Conservation (phyloP, 23 tunicate species). For the Trididemnum clinides region DNA sequence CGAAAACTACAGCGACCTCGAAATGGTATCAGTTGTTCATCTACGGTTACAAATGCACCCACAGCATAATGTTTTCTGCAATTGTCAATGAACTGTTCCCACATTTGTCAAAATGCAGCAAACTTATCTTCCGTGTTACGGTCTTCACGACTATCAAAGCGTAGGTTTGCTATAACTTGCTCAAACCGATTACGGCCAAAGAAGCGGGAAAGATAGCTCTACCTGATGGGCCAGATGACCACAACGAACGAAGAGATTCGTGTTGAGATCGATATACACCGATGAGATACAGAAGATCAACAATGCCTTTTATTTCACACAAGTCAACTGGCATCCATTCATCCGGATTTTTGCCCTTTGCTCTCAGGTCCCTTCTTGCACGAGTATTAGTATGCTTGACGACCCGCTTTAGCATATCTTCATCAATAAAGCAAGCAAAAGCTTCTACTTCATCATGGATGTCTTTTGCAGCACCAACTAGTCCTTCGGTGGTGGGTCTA, state of each 20-base stretch:
- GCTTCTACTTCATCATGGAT: slow-evolving; percentile 29
- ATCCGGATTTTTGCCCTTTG: slow-evolving; percentile 39
- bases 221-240: slow-evolving; percentile 38
- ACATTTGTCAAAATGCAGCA: slow-evolving; percentile 22
- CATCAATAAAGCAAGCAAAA: slow-evolving; percentile 29
- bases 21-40: slow-evolving; percentile 46
- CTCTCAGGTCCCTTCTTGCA: slow-evolving; percentile 22
- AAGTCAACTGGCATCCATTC: slow-evolving; percentile 30
- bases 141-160: slow-evolving; percentile 35
- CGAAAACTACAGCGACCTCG: slow-evolving; percentile 33
- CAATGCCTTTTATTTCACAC: slow-evolving; percentile 26
- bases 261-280: slow-evolving; percentile 43
- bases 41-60: slow-evolving; percentile 28
- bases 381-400: slow-evolving; percentile 16
- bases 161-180: slow-evolving; percentile 24
- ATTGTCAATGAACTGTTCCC: slow-evolving; percentile 38
- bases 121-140: slow-evolving; percentile 26
- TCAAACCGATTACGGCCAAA: slow-evolving; percentile 36
- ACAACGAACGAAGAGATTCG: slow-evolving; percentile 41
- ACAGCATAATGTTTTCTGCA: slow-evolving; percentile 20
- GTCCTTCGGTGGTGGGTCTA: slow-evolving; percentile 31
- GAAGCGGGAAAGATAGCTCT: slow-evolving; percentile 32
- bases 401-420: slow-evolving; percentile 28
- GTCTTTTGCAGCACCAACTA: slow-evolving; percentile 22
- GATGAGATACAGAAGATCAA: slow-evolving; percentile 31